Percentiles rank a stretch among this genome's conserved stretches.
phyloP scores from a whole-genome alignment of 2,888 invertebrate species.

The Amphiduros pacificus region DNA sequence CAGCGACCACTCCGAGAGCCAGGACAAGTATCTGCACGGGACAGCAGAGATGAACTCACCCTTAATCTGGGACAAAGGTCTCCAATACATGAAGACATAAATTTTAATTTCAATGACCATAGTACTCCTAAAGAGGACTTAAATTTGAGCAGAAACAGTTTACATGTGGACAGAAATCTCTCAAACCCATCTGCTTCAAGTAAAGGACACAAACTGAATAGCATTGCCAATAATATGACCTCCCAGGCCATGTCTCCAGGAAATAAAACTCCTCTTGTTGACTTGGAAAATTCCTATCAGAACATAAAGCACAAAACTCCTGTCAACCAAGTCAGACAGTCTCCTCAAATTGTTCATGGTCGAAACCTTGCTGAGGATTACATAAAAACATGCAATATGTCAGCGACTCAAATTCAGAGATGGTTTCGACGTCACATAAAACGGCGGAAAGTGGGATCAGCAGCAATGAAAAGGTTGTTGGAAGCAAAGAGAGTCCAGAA shows the following conservation, averaged over 20 bases:
- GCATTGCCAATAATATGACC: conserved; percentile 55
- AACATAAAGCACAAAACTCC: conserved; percentile 57
- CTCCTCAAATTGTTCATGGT: conserved; percentile 1
- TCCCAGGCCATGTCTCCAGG: conserved; percentile 41
- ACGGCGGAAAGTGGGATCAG: conserved; percentile 40
- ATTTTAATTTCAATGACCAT: not conserved
- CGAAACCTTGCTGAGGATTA: conserved; percentile 43
- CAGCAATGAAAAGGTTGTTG: conserved; percentile 50
- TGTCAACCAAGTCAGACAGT: conserved; percentile 45
- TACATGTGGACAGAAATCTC: not conserved
- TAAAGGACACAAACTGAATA: conserved; percentile 19
- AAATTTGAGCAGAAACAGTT: not conserved
- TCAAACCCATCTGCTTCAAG: not conserved
- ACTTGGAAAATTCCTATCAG: conserved; percentile 55
- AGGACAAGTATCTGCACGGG: not conserved
- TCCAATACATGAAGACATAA: conserved; percentile 7
- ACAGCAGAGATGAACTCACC: not conserved
- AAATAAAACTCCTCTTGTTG: conserved; percentile 45
- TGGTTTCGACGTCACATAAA: conserved; percentile 45
- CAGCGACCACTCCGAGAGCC: too few relatives aligned
- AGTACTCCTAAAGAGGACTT: not conserved
- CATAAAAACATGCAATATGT: conserved; percentile 37
- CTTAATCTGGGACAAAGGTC: conserved; percentile 7
- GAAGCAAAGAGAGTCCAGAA: conserved; percentile 40
- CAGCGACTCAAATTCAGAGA: conserved; percentile 53